A percentile compares a stretch with the other conserved stretches of the same genome.
These are phyloP conservation scores for Caenorhabditis sp. DNA, from an alignment of 2,888 invertebrate species.

Conservation along the genomic window DNA sequence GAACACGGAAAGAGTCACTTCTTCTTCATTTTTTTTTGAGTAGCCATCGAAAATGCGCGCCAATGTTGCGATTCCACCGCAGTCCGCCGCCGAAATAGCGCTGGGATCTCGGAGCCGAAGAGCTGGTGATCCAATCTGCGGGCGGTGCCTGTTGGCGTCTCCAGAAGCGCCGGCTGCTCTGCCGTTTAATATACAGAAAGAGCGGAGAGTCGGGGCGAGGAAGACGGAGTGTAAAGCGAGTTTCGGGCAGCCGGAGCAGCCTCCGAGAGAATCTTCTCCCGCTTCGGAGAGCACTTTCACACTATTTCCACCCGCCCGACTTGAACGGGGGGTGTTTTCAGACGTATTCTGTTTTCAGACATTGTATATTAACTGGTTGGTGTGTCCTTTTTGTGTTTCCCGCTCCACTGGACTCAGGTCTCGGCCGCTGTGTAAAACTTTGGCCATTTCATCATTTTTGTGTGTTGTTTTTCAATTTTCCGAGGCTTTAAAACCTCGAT, in stretches of 20 bases:
- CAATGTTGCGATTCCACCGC: constrained; percentile 36
- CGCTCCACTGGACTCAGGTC: too few relatives aligned
- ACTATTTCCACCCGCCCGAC: background rate
- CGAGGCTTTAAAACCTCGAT: too few relatives aligned
- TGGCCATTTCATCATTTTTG: too few relatives aligned
- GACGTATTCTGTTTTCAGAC: background rate
- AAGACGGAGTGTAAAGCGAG: constrained; percentile 38
- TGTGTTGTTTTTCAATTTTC: too few relatives aligned
- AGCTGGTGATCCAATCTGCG: constrained; percentile 24
- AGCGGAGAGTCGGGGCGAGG: constrained; percentile 5
- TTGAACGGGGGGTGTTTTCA: background rate
- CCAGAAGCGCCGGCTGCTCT: constrained; percentile 11
- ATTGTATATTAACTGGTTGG: too few relatives aligned
- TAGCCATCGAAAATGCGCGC: constrained; percentile 37
- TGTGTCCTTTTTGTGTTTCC: too few relatives aligned
- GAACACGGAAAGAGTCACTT: constrained; percentile 13
- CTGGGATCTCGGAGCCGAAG: constrained; percentile 30
- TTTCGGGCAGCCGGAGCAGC: constrained; percentile 24
- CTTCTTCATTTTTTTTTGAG: constrained; percentile 20
- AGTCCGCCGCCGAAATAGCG: background rate
- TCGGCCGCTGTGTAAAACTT: too few relatives aligned
- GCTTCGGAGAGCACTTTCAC: constrained; percentile 10
- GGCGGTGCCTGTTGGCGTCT: constrained; percentile 49
- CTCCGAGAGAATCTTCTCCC: constrained; percentile 19
- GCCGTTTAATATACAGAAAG: constrained; percentile 46